Percentiles rank a stretch among this genome's conserved stretches.
These are phyloP conservation scores for Pimephales promelas DNA, from an alignment of 2,113 vertebrate species.

Conservation along the genomic window DNA sequence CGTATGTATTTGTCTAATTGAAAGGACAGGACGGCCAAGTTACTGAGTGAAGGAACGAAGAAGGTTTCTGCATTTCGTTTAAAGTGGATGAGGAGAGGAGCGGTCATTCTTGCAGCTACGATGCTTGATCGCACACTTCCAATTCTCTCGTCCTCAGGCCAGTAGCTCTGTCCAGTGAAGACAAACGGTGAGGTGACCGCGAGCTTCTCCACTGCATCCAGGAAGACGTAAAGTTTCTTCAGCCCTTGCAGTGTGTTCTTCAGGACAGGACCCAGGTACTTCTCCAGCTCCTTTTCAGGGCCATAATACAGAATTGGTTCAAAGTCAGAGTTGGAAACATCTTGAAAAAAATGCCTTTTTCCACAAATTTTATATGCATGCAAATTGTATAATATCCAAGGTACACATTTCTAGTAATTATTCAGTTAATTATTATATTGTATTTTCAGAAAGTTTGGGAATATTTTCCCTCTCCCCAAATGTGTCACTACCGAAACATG, in stretches of 20 bases:
- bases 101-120: constrained; percentile 48
- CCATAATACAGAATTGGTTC: too few relatives aligned
- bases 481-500: too few relatives aligned
- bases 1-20: constrained; percentile 69
- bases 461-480: too few relatives aligned
- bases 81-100: constrained; percentile 67
- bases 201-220: constrained; percentile 74
- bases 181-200: constrained; percentile 69
- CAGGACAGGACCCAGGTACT: constrained; percentile 61
- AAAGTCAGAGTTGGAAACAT: too few relatives aligned
- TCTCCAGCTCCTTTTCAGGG: constrained; percentile 57
- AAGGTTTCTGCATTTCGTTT: constrained; percentile 62
- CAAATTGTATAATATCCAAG: too few relatives aligned
- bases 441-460: too few relatives aligned
- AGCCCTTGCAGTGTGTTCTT: constrained; percentile 63
- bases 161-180: constrained; percentile 57
- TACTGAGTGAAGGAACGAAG: constrained; percentile 67
- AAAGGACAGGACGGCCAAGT: constrained; percentile 63
- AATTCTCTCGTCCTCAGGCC: constrained; percentile 48
- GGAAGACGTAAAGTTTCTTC: constrained; percentile 63
- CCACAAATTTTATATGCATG: too few relatives aligned
- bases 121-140: constrained; percentile 58
- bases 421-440: too few relatives aligned
- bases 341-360: too few relatives aligned
- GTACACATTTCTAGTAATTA: too few relatives aligned